Evolutionary conservation across 2,113 vertebrate genomes (phyloP), one percentile per base, ranked within the genome.

Genomic region (Aegotheles bennettii): DNA sequence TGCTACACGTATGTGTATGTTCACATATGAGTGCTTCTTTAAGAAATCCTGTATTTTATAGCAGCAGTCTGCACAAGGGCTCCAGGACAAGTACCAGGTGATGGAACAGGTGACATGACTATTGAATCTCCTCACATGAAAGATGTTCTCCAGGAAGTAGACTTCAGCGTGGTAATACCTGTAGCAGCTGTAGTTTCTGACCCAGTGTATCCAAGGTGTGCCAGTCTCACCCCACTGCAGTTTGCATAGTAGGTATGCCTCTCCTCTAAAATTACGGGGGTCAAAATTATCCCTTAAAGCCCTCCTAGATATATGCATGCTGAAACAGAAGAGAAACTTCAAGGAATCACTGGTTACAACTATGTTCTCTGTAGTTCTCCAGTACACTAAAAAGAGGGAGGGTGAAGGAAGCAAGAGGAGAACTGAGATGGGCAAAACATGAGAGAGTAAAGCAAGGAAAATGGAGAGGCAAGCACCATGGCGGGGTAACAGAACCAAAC

Each of bases 131-230:
- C 14, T 87, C 6, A 2, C 57, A 19, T 33, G 10, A 16, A 80
- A 92, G 67, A 95, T 17, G 11, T 83, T 7, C 9, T 80, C 1
- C 79, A 96, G 54, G 57, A 96, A 95, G 63, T 12, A 83, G 19
- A 1, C 3, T 61, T 95, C 91, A 4, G n/a, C 94, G 6, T 94
- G 86, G 8, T 0, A 0, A 8, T 0, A 0, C 45, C 19, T 45
- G 45, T 48, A 48, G 23, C 24, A 48, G 13, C 48, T 24, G 0
- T 29, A 0, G 2, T 87, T 94, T 56, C 2, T 92, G 53, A 92
- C 23, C 91, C 89, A 95, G 57, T 85, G 75, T 56, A 0, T 59
- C 93, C 96, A 96, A 47, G 0, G 0, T 0, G 0, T 36, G 4
- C 3, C 6, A 0, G 2, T 43, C 20, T 38, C 3, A 36, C n/a